phyloP scores from a whole-genome alignment of 1,140 invertebrate genomes.

The Brachionus rubens region DNA sequence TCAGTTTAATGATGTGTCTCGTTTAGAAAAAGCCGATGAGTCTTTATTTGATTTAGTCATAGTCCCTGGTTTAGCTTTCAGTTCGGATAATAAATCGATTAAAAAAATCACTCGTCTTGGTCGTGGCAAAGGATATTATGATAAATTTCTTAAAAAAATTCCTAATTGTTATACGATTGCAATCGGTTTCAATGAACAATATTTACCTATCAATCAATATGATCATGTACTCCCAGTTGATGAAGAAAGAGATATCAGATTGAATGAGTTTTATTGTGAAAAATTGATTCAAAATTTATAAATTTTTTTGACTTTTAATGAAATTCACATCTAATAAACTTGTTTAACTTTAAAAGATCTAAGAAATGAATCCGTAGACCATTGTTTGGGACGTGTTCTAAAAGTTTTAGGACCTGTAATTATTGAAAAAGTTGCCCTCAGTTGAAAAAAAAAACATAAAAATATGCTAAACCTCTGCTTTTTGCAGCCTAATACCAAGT shows the following conservation, averaged over 20 bases:
- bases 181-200: conserved; percentile 40
- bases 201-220: not conserved
- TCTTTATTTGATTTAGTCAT: conserved; percentile 20
- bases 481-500: no score
- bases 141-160: conserved; percentile 38
- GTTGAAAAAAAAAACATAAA: no score
- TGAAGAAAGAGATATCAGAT: not conserved
- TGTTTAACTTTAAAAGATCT: no score
- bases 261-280: conserved; percentile 40
- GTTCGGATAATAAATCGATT: not conserved
- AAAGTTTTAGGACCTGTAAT: no score
- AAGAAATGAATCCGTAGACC: no score
- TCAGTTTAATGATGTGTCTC: conserved; percentile 11
- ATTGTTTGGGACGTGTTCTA: no score
- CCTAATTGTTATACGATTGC: conserved; percentile 24
- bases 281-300: no score
- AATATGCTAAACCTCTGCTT: no score
- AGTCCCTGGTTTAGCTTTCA: conserved; percentile 38
- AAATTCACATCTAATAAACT: no score
- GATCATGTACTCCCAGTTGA: not conserved
- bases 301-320: no score
- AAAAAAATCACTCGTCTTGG: conserved; percentile 29
- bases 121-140: conserved; percentile 44
- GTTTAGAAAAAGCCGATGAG: not conserved
- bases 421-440: no score